Percentiles rank a stretch among this genome's conserved stretches.
Evolutionary conservation across 2,113 vertebrate species (phyloP).

Genomic region (Kryptolebias marmoratus): DNA sequence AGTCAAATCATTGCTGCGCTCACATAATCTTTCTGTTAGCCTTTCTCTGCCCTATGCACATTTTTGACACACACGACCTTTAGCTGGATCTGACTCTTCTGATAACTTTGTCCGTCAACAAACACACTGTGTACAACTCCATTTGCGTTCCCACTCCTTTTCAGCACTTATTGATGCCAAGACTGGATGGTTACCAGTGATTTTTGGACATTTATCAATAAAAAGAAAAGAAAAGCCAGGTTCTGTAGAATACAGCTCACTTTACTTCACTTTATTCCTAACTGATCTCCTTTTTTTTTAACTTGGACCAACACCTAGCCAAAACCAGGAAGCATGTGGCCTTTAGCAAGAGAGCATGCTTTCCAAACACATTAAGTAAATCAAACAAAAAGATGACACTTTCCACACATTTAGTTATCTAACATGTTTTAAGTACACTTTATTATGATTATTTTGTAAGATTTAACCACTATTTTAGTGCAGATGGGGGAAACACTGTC

Average conservation of each 20-base stretch:
- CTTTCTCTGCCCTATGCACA: conserved; percentile 9
- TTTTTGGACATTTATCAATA: conserved; percentile 47
- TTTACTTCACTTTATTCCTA: conserved; percentile 4
- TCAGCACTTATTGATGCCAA: conserved; percentile 38
- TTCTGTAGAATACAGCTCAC: conserved; percentile 21
- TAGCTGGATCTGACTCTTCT: conserved; percentile 33
- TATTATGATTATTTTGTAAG: neutral
- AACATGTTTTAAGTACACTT: neutral
- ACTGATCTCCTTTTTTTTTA: conserved; percentile 13
- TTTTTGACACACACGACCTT: conserved; percentile 4
- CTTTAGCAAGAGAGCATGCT: conserved; percentile 3
- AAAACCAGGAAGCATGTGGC: conserved; percentile 30
- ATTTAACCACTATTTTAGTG: neutral
- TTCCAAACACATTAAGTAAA: neutral
- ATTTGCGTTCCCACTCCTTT: conserved; percentile 26
- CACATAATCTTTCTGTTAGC: conserved; percentile 18
- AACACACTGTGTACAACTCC: conserved; percentile 33
- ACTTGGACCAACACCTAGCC: neutral
- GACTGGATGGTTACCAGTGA: conserved; percentile 16
- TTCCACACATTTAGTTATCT: neutral
- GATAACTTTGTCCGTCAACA: conserved; percentile 33
- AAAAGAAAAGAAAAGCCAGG: conserved; percentile 41
- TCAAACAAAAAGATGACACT: conserved; percentile 1
- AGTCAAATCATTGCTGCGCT: neutral
- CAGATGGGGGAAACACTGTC: conserved; percentile 12